Evolutionary conservation across 2,113 vertebrate species (phyloP).

Genomic region (Procavia capensis): DNA sequence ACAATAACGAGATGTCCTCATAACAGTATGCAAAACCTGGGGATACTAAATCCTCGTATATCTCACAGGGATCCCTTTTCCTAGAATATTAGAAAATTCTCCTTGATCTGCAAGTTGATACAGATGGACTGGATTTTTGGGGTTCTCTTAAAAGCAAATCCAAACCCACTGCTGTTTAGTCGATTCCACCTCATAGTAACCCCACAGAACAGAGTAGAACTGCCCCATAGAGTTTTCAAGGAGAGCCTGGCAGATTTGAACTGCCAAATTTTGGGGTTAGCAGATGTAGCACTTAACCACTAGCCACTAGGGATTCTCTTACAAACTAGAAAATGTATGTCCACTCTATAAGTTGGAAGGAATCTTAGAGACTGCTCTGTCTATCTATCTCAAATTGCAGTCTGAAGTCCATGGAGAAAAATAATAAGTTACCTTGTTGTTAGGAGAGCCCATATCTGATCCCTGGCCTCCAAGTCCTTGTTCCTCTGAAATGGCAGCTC

Average conservation of each 20-base stretch:
- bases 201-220: too few relatives aligned
- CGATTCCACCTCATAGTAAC: too few relatives aligned
- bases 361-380: too few relatives aligned
- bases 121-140: background rate
- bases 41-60: background rate
- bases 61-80: background rate
- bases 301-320: background rate
- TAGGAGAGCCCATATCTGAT: fast-evolving
- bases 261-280: too few relatives aligned
- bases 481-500: background rate
- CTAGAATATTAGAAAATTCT: background rate
- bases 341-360: background rate
- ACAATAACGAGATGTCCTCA: background rate
- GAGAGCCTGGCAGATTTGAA: too few relatives aligned
- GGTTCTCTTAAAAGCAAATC: background rate
- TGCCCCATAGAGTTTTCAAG: too few relatives aligned
- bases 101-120: background rate
- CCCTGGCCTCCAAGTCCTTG: background rate
- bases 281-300: too few relatives aligned
- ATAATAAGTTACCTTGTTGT: background rate
- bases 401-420: background rate
- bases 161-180: too few relatives aligned
- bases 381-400: background rate
- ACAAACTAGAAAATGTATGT: background rate
- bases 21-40: background rate